Evolutionary conservation across 2,113 vertebrate genomes (phyloP), one percentile per base, ranked within the genome.

Genomic region (Sylvietta virens): DNA sequence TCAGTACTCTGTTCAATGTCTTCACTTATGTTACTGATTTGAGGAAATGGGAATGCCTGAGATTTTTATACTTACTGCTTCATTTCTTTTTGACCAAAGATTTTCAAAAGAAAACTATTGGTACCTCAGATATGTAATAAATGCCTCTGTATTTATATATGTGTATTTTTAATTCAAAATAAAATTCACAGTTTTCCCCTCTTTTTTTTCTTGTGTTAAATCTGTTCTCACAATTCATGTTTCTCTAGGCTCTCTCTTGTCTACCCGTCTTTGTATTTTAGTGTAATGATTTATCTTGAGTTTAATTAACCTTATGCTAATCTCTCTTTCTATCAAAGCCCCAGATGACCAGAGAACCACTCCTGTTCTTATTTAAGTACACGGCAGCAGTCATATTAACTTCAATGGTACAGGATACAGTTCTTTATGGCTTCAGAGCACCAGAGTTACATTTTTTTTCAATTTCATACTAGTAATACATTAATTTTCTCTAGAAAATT

Each of bases 231-330:
- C 11, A n/a, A 6, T 31, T 71, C 31, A 3, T 24, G 6, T 77
- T 81, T 81, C 58, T 80, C 18, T 30, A 35, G 27, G 5, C 7
- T 81, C 5, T 66, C 16, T 58, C 31, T 69, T 74, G 5, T 44
- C 48, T 86, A 33, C 15, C 6, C 91, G 76, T 70, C 27, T 80
- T 78, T 78, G 33, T 40, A 40, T 67, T 78, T 71, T 78, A 19
- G 21, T 89, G 92, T 72, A 91, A 23, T 74, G 39, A 73, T 78
- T 92, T 90, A 58, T 77, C 50, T 56, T 71, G 35, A 69, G 44
- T 92, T 95, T 78, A 91, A 93, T 93, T 96, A 97, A 93, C 44
- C 31, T 86, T 81, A 60, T 77, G 69, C 7, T 88, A 92, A 74
- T 71, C 16, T 72, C 15, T 73, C 20, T 57, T 82, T 77, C 35